Conservation (phyloP, 92 coral and sea anemone species). For the Porites cylindrica region DNA sequence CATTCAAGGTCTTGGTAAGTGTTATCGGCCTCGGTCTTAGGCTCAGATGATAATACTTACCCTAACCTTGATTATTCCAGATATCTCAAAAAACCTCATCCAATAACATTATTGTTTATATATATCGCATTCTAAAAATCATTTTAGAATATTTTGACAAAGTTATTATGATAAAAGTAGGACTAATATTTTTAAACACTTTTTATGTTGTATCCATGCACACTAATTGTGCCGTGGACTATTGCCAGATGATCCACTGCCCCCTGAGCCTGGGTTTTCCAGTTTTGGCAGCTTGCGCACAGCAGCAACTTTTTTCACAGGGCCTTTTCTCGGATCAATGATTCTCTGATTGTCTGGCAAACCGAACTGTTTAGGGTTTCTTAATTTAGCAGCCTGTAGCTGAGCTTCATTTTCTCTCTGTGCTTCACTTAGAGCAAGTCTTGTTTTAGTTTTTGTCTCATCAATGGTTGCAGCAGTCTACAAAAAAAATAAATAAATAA, state of each 20-base stretch:
- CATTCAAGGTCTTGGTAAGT: too few species aligned
- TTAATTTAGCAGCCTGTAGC: slow-evolving; percentile 36
- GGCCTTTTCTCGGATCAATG: slow-evolving; percentile 94
- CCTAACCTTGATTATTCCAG: too few species aligned
- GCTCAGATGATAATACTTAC: too few species aligned
- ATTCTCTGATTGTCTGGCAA: slow-evolving; percentile 98
- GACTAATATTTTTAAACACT: not conserved
- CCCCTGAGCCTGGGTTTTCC: slow-evolving; percentile 76
- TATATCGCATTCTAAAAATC: too few species aligned
- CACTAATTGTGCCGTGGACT: slow-evolving; percentile 30
- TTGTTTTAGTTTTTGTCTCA: slow-evolving; percentile 88
- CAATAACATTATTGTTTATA: too few species aligned
- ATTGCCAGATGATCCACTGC: slow-evolving; percentile 54
- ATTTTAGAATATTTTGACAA: too few species aligned
- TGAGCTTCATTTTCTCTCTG: slow-evolving; percentile 91
- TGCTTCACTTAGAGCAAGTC: slow-evolving; percentile 85
- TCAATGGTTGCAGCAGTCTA: slow-evolving; percentile 93
- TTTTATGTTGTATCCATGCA: not conserved
- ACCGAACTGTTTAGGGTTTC: slow-evolving; percentile 75
- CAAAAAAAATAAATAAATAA: not conserved
- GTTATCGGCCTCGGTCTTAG: too few species aligned
- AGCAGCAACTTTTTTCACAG: slow-evolving; percentile 92
- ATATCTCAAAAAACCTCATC: too few species aligned
- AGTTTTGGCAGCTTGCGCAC: slow-evolving; percentile 95
- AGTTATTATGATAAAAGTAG: too few species aligned